Base-by-base conservation (phyloP, 2,113 vertebrate species). In the Neofelis nebulosa region DNA sequence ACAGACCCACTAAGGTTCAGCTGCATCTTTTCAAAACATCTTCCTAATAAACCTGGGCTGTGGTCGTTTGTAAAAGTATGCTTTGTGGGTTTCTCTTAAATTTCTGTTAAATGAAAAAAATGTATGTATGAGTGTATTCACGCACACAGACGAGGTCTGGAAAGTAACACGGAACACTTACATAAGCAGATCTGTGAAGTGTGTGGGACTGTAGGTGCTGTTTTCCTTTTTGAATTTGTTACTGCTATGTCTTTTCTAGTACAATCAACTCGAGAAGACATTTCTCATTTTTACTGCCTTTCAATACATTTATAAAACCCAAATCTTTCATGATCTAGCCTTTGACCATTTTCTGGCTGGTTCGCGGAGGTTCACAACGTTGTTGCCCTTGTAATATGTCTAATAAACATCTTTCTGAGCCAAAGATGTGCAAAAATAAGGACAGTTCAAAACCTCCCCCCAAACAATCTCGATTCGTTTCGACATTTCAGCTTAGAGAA, bases 31-130 rank as follows among this genome's bases (percentile, higher is more conserved):
- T 95, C 18, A 87, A 95, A 95, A 82, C 38, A 21, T 81, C 41
- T 89, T 95, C 92, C 93, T 93, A 92, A 97, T 94, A 89, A 89
- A 89, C 79, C 27, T 87, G 29, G 73, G 38, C 80, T 90, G 63
- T 91, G 66, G 38, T 80, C 82, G 87, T 88, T 95, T 81, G 83
- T 90, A 12, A 80, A 95, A 96, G 71, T 55, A 87, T 84, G 85
- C 65, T 94, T 52, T 94, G 27, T 66, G 78, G n/a, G 18, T 94
- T 96, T 79, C 25, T 82, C 79, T 95, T 68, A 81, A 69, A 94
- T 52, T 92, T 95, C 81, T 94, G 38, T 88, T 94, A 85, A 92
- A 66, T 65, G 11, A 94, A 97, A 94, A 96, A 74, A 73, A 25
- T 21, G 88, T 61, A 41, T 9, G 85, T 14, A 97, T 57, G 79